A percentile compares a stretch with the other conserved stretches of the same genome.
These are phyloP conservation scores for Upupa epops DNA, from an alignment of 2,113 vertebrate genomes.

Conservation along the genomic window DNA sequence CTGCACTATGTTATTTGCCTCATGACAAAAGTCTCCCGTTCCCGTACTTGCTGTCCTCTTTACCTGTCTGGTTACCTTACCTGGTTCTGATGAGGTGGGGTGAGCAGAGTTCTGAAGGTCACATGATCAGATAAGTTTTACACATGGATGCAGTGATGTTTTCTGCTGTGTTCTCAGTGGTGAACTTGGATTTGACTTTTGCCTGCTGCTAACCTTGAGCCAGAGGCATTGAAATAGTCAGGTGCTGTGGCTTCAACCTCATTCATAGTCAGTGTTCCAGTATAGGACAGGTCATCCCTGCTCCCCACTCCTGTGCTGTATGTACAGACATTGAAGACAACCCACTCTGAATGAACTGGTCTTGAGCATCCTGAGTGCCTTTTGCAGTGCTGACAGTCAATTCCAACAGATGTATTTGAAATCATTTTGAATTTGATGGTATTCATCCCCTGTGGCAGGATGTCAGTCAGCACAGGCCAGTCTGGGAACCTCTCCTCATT, in stretches of 20 bases:
- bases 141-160: not conserved
- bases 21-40: not conserved
- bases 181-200: not conserved
- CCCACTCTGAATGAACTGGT: not conserved
- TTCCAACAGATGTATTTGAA: not conserved
- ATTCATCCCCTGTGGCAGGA: not conserved
- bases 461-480: not conserved
- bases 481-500: not conserved
- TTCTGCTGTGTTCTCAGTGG: not conserved
- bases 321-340: not conserved
- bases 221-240: not conserved
- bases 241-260: not conserved
- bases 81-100: not conserved
- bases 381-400: not conserved
- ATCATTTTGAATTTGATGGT: not conserved
- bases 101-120: not conserved
- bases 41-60: not conserved
- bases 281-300: not conserved
- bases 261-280: not conserved
- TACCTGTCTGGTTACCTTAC: not conserved
- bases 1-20: not conserved
- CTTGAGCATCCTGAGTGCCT: not conserved
- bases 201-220: not conserved
- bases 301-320: rapidly evolving
- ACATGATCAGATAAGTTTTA: not conserved